These are phyloP conservation scores for Hetaerina americana DNA, from an alignment of 1,140 invertebrate genomes.

Conservation along the genomic window DNA sequence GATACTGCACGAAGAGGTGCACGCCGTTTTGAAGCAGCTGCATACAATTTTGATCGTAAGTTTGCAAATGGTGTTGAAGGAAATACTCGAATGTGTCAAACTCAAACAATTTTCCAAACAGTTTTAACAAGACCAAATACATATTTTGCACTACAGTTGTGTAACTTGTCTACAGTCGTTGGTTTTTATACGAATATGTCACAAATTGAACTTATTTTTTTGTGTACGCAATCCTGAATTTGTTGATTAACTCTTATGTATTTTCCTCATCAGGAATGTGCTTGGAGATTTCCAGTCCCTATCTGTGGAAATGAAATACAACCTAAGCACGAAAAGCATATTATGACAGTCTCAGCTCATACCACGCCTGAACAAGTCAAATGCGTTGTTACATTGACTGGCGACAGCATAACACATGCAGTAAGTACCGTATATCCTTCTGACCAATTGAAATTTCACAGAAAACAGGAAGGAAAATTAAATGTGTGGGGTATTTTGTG, in stretches of 20 bases:
- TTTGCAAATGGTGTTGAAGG: no score
- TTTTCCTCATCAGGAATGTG: constrained; percentile 55
- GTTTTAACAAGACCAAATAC: no score
- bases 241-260: not conserved
- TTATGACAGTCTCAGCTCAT: constrained; percentile 50
- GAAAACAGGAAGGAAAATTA: no score
- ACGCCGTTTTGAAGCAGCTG: constrained; percentile 69
- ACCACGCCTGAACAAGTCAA: constrained; percentile 71
- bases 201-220: no score
- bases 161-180: no score
- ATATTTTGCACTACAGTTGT: no score
- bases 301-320: constrained; percentile 67
- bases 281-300: constrained; percentile 66
- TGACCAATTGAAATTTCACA: no score
- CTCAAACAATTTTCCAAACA: no score
- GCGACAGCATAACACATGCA: constrained; percentile 82
- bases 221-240: constrained; percentile 6
- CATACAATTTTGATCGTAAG: constrained; percentile 69
- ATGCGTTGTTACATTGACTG: constrained; percentile 75
- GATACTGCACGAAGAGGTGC: constrained; percentile 79
- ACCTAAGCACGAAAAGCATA: constrained; percentile 72
- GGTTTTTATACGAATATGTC: no score
- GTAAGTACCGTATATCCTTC: constrained; percentile 51
- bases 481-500: no score
- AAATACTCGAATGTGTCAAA: no score